These are phyloP conservation scores for Apodemia duryi DNA, from an alignment of 2,888 invertebrate species.

Conservation along the genomic window DNA sequence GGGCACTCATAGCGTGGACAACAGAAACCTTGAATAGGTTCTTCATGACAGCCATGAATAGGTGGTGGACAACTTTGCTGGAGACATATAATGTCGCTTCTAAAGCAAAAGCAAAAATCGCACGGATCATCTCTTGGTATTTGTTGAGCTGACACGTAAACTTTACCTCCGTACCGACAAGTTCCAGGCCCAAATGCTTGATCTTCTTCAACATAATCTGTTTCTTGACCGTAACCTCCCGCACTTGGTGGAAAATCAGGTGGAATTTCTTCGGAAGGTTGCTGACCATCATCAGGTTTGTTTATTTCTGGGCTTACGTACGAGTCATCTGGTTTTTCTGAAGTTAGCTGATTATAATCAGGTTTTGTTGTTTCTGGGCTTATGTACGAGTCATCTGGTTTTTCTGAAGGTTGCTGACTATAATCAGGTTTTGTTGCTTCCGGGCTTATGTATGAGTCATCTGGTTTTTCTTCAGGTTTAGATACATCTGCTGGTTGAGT, in stretches of 20 bases:
- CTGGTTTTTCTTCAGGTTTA: slow-evolving; percentile 46
- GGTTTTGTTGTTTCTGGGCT: slow-evolving; percentile 53
- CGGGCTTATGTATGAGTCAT: slow-evolving; percentile 37
- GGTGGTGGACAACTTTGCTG: slow-evolving; percentile 98
- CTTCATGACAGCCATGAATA: slow-evolving; percentile 93
- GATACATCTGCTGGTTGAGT: slow-evolving; percentile 41
- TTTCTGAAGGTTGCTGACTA: slow-evolving; percentile 54
- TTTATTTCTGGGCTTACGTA: slow-evolving; percentile 44
- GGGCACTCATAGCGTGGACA: slow-evolving; percentile 97
- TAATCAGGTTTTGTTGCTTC: slow-evolving; percentile 51
- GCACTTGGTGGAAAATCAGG: slow-evolving; percentile 56
- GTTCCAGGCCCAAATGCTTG: slow-evolving; percentile 92
- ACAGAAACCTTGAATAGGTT: slow-evolving; percentile 95
- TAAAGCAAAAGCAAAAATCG: slow-evolving; percentile 98
- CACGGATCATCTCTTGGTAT: slow-evolving; percentile 96
- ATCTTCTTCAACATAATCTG: slow-evolving; percentile 88
- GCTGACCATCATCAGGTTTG: slow-evolving; percentile 49
- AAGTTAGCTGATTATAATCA: slow-evolving; percentile 45
- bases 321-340: slow-evolving; percentile 46
- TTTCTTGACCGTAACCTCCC: slow-evolving; percentile 71
- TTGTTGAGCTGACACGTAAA: slow-evolving; percentile 96
- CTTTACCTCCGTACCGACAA: slow-evolving; percentile 94
- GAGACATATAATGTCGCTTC: slow-evolving; percentile 96
- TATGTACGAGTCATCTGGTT: slow-evolving; percentile 37
- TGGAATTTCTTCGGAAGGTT: slow-evolving; percentile 54